phyloP scores from a whole-genome alignment of 2,113 vertebrate species.

The Epinephelus lanceolatus region DNA sequence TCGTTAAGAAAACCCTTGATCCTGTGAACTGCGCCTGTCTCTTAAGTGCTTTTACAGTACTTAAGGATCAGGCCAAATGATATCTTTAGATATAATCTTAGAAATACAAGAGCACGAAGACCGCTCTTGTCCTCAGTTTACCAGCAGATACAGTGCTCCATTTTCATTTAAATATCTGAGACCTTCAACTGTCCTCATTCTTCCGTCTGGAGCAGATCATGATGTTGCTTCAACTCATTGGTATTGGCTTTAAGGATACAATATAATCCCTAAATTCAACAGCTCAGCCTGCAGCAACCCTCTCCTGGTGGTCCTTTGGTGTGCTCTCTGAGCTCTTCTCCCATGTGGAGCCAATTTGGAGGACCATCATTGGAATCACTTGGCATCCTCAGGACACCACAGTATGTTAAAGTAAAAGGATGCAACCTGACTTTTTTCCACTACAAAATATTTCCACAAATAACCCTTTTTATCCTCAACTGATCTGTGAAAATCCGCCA shows the following conservation, averaged over 20 bases:
- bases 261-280: neutral
- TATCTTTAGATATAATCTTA: constrained; percentile 4
- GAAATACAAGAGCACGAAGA: constrained; percentile 4
- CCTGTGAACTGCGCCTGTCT: constrained; percentile 6
- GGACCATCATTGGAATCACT: neutral
- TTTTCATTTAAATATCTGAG: constrained; percentile 30
- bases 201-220: neutral
- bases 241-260: neutral
- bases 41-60: constrained; percentile 21
- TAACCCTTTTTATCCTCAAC: constrained; percentile 1
- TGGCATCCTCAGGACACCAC: constrained; percentile 21
- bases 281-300: neutral
- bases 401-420: neutral
- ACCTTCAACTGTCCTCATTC: neutral
- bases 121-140: constrained; percentile 8
- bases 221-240: constrained; percentile 7
- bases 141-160: constrained; percentile 2
- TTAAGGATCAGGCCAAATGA: constrained; percentile 16
- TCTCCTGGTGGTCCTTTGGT: constrained; percentile 14
- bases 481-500: neutral
- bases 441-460: neutral
- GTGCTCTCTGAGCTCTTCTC: constrained; percentile 5
- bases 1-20: constrained; percentile 12
- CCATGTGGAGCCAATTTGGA: constrained; percentile 9
- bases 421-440: constrained; percentile 5